phyloP scores from a whole-genome alignment of 2,888 invertebrate genomes.

The Metallyticus violacea region DNA sequence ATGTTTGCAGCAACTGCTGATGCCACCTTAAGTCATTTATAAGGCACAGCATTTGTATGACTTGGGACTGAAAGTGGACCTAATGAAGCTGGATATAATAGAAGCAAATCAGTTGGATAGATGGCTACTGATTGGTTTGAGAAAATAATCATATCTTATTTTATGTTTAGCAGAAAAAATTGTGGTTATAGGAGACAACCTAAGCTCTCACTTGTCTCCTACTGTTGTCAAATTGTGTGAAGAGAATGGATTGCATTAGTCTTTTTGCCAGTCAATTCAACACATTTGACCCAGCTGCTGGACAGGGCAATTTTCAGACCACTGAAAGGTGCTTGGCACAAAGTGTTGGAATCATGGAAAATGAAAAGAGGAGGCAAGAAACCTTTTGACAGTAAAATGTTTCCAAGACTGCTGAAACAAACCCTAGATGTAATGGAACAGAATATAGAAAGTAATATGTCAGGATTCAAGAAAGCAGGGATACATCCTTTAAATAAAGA shows the following conservation, averaged over 20 bases:
- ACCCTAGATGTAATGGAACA: conserved; percentile 1
- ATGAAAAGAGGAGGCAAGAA: conserved; percentile 29
- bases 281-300: conserved; percentile 36
- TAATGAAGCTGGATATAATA: conserved; percentile 36
- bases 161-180: no score
- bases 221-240: conserved; percentile 40
- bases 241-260: conserved; percentile 43
- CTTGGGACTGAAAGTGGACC: conserved; percentile 32
- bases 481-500: conserved; percentile 8
- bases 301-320: conserved; percentile 40
- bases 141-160: conserved; percentile 27
- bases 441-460: background rate
- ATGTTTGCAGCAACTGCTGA: conserved; percentile 28
- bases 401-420: background rate
- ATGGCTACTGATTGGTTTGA: conserved; percentile 39
- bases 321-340: conserved; percentile 38
- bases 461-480: conserved; percentile 24
- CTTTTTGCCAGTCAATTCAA: conserved; percentile 41
- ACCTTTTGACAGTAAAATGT: background rate
- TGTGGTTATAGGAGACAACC: no score
- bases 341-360: conserved; percentile 33
- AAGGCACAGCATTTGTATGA: conserved; percentile 29
- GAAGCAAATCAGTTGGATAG: conserved; percentile 40
- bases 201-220: conserved; percentile 19
- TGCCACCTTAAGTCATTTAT: conserved; percentile 34